Base-by-base conservation (phyloP, 2,888 invertebrate species). In the Apotomis betuletana region DNA sequence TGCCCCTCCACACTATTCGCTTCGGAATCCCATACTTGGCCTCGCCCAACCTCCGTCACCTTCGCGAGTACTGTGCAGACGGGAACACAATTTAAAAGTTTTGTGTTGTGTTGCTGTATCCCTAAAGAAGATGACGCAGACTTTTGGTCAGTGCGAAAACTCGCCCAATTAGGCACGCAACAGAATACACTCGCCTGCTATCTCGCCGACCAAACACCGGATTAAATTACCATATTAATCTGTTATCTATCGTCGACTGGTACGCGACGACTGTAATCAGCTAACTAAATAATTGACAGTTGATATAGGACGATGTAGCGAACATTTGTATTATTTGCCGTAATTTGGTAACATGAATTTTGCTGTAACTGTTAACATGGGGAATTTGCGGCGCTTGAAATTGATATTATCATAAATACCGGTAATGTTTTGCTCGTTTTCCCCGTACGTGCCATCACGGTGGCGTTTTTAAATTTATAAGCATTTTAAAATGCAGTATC, bases 221-320 rank as follows among this genome's bases (percentile, higher is more conserved):
- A 63, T 72, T 72, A 68, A 68, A 72, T 72, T 72, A 72, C 72
- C 72, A 72, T 68, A 72, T 54, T 72, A 72, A 68, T 72, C 67
- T 68, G 46, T 58, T 68, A 72, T 72, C 72, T 67, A 61, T 54
- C 54, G 49, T 49, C 55, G 51, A 57, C 51, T 57, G 49, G 41
- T 67, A 72, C 72, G 72, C 68, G 68, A 63, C 59, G 52, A 63
- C 51, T 27, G 72, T 72, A 72, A 68, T 72, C 72, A 72, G 67
- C 46, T 52, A 67, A 44, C 70, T 67, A 71, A 71, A 72, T 72
- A 68, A 59, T 58, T 72, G 72, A 52, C 51, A 63, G 55, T 46
- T 65, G 46, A 65, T 65, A 52, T 65, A 60, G 65, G 9, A 70
- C 36, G 44, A 65, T 67, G 61, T 52, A 62, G 44, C 44, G 36